A percentile compares a stretch with the other conserved stretches of the same genome.
Evolutionary conservation across 2,888 invertebrate genomes (phyloP).

Genomic region (Serripes groenlandicus): DNA sequence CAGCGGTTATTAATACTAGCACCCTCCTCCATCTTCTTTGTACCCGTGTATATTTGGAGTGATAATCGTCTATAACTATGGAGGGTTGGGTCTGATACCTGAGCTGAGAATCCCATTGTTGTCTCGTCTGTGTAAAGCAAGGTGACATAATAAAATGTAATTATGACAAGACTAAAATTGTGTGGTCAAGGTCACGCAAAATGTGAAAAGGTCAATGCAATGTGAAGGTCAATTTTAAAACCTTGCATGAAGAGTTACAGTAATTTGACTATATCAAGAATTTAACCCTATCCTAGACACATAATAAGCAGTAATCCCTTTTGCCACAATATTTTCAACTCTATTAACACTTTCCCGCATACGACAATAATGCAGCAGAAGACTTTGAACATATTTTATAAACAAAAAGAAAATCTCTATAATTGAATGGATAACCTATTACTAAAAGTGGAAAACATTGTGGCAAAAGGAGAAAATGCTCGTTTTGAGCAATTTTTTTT

Average conservation of each 20-base stretch:
- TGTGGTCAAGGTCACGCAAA: conserved; percentile 2
- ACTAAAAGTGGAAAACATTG: not conserved
- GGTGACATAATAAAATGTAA: not conserved
- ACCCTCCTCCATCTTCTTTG: conserved; percentile 17
- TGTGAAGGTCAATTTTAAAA: too few species aligned
- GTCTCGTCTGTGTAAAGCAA: conserved; percentile 15
- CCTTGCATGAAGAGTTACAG: too few species aligned
- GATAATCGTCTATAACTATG: conserved; percentile 32
- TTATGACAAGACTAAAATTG: not conserved
- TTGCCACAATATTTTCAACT: too few species aligned
- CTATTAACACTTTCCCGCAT: too few species aligned
- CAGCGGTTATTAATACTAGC: conserved; percentile 6
- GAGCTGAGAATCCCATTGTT: conserved; percentile 8
- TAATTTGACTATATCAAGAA: too few species aligned
- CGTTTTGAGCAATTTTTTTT: not conserved
- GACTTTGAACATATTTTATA: too few species aligned
- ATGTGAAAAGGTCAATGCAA: too few species aligned
- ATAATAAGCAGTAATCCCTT: too few species aligned
- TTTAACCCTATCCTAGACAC: too few species aligned
- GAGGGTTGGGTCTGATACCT: conserved; percentile 23
- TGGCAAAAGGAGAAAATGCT: not conserved
- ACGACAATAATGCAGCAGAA: too few species aligned
- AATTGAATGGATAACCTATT: too few species aligned
- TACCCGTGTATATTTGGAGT: conserved; percentile 1
- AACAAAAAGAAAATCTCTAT: too few species aligned